Evolutionary conservation across 2,113 vertebrate genomes (phyloP), one percentile per base, ranked within the genome.

Genomic region (Romanogobio albipinnatus): DNA sequence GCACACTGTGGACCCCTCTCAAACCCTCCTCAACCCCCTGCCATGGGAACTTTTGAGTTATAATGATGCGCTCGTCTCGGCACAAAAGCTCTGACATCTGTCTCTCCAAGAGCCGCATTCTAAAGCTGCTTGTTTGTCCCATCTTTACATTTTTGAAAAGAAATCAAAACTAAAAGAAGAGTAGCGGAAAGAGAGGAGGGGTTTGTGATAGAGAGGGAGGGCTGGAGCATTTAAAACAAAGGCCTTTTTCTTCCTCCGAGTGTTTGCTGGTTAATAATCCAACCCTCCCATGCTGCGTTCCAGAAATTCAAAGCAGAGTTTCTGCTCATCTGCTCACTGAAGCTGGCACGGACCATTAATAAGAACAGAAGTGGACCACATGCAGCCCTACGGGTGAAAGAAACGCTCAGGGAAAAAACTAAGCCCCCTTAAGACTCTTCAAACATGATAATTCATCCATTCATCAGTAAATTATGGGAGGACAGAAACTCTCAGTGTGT

Each of bases 31-130:
- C 43, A 51, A 49, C 76, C 89, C 88, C 88, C 90, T 82, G 88
- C 92, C 93, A 93, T 94, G 93, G 94, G 94, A 95, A 94, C 92
- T 90, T 89, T 94, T 91, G 93, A 94, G 94, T 91, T 95, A 95
- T 94, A 94, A 95, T 94, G 95, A 94, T 89, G 91, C 86, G 86
- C 90, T 92, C 83, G 85, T 87, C 91, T 76, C 82, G 76, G 86
- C 90, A 94, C 93, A 95, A 94, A 95, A 94, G 93, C 49, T 39
- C 90, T 91, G 94, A 94, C 93, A 94, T 95, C 93, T 94, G 94
- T 92, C 91, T 93, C 88, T 89, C 91, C 87, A 86, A 93, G 93
- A 90, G 93, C 90, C 26, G 91, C 90, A 89, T 93, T 93, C 90
- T 74, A 91, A 91, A 92, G 91, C 91, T 85, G 85, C 89, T 87